These are phyloP conservation scores for Theonella swinhoei DNA, from an alignment of 37 sponge, comb jelly and placozoan species.

Conservation along the genomic window DNA sequence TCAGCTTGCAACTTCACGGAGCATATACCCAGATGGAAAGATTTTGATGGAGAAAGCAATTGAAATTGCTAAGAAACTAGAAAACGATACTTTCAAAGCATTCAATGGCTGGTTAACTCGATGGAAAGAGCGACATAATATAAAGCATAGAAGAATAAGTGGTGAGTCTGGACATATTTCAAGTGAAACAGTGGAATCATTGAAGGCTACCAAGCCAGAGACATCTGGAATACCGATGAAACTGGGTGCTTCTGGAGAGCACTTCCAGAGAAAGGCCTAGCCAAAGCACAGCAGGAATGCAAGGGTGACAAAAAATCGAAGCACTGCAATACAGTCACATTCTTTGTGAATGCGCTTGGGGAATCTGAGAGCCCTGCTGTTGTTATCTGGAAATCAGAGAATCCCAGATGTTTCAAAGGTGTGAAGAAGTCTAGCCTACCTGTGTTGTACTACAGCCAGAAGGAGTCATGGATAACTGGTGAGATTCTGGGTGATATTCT, in stretches of 20 bases:
- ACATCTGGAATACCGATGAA: too few species aligned
- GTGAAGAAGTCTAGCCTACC: constrained; percentile 43
- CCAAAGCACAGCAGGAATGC: constrained; percentile 47
- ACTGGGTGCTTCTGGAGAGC: constrained; percentile 58
- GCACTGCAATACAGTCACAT: constrained; percentile 50
- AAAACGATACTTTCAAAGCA: constrained; percentile 44
- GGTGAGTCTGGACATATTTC: constrained; percentile 44
- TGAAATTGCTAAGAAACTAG: constrained; percentile 43
- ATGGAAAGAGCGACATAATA: constrained; percentile 45
- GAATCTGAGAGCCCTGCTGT: constrained; percentile 24
- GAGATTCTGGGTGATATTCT: constrained; percentile 37
- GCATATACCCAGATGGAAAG: constrained; percentile 38
- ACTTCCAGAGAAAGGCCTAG: constrained; percentile 74
- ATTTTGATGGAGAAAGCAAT: constrained; percentile 55
- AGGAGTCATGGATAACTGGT: constrained; percentile 58
- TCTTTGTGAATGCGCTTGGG: constrained; percentile 61
- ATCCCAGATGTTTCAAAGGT: constrained; percentile 55
- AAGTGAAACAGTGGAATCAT: constrained; percentile 42
- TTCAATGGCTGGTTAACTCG: constrained; percentile 58
- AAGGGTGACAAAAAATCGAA: constrained; percentile 46
- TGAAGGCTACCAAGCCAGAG: constrained; percentile 18
- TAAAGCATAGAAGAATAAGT: constrained; percentile 21
- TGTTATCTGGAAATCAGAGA: constrained; percentile 36
- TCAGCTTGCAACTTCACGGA: constrained; percentile 32
- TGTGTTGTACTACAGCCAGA: constrained; percentile 29